Evolutionary conservation across 2,888 invertebrate genomes (phyloP), one percentile per base, ranked within the genome.

Genomic region (Proisotoma minuta): DNA sequence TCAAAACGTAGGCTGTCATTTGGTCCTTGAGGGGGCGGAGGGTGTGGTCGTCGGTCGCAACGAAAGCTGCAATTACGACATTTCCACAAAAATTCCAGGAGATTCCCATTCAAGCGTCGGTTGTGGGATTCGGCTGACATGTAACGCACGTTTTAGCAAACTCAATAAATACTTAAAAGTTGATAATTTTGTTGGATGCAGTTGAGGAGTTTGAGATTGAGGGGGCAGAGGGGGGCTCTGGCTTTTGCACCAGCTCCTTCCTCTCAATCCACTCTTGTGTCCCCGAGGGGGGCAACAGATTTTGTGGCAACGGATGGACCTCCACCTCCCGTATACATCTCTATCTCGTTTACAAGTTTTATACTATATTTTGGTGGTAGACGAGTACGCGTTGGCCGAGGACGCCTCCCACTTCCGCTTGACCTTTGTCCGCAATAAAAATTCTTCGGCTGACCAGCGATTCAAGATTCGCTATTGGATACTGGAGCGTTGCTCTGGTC

Each of bases 11-110:
- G n/a, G n/a, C n/a, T n/a, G n/a, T n/a, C n/a, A n/a, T n/a, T n/a
- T n/a, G n/a, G n/a, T n/a, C n/a, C n/a, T n/a, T n/a, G n/a, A n/a
- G n/a, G n/a, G n/a, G n/a, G n/a, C n/a, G n/a, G n/a, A n/a, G n/a
- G n/a, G n/a, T n/a, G n/a, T n/a, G n/a, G n/a, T n/a, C n/a, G n/a
- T n/a, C n/a, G n/a, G n/a, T n/a, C n/a, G n/a, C n/a, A n/a, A n/a
- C n/a, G n/a, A n/a, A n/a, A n/a, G 74, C 49, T 76, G 76, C 62
- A 73, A 74, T 57, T 75, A 75, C 60, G 76, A 76, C 60, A 75
- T 76, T 57, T 63, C 65, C n/a, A n/a, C 18, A n/a, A n/a, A n/a
- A n/a, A n/a, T n/a, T 34, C 12, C 34, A 12, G 8, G 8, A 34
- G 8, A 8, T 12, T 34, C 34, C 12, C 34, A 8, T 34, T 12